A percentile compares a stretch with the other conserved stretches of the same genome.
phyloP scores from a whole-genome alignment of 2,888 invertebrate species.

The Chamaedrilus cognettii region DNA sequence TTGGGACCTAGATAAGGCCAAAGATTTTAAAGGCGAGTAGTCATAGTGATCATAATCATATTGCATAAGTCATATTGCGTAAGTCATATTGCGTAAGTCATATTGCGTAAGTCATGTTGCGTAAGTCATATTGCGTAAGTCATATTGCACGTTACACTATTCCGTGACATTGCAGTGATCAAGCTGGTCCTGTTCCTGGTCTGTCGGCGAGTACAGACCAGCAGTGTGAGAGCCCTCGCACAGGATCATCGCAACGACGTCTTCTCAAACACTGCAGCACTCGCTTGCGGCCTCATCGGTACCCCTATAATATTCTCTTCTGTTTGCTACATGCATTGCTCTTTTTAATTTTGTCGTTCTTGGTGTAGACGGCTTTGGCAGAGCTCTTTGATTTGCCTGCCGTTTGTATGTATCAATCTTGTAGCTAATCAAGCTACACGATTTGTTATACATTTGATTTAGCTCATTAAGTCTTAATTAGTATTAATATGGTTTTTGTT shows the following conservation, averaged over 20 bases:
- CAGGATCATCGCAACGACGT: conserved; percentile 63
- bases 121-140: background rate
- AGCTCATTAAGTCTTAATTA: too few species aligned
- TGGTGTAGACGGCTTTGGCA: background rate
- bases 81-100: too few species aligned
- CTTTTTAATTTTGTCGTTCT: too few species aligned
- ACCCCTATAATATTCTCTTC: background rate
- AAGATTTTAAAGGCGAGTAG: too few species aligned
- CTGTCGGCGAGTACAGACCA: conserved; percentile 46
- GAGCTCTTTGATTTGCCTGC: background rate
- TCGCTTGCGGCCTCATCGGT: conserved; percentile 60
- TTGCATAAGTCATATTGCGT: too few species aligned
- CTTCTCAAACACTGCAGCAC: conserved; percentile 60
- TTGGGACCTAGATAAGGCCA: too few species aligned
- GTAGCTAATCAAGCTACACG: too few species aligned
- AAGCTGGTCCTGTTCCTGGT: conserved; percentile 52
- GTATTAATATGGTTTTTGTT: too few species aligned
- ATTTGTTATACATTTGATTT: too few species aligned
- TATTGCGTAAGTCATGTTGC: too few species aligned
- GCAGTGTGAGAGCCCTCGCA: conserved; percentile 57
- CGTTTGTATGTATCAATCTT: background rate
- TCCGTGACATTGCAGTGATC: conserved; percentile 41
- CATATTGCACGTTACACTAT: background rate
- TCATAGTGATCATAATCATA: too few species aligned
- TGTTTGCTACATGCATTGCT: background rate